phyloP scores from a whole-genome alignment of 2,888 invertebrate genomes.

The Drosophila nr. medialis region DNA sequence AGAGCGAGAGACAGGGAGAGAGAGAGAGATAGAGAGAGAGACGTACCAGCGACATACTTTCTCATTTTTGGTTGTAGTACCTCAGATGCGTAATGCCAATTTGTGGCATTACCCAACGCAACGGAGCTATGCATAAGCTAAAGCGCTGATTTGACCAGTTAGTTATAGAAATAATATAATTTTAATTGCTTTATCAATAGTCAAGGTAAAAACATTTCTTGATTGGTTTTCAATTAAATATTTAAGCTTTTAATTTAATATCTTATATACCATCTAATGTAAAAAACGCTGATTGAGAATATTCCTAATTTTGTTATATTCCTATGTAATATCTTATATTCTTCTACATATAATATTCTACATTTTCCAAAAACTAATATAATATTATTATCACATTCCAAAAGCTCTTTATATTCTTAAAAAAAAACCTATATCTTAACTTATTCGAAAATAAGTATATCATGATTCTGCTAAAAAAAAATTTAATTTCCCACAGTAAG shows the following conservation, averaged over 20 bases:
- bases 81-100: slow-evolving; percentile 49
- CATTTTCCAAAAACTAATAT: neutral
- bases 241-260: rapidly evolving
- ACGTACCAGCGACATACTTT: slow-evolving; percentile 46
- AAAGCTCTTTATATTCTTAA: neutral
- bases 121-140: slow-evolving; percentile 40
- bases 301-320: neutral
- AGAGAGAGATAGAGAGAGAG: neutral
- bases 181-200: neutral
- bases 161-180: neutral
- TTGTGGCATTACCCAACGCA: slow-evolving; percentile 45
- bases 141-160: slow-evolving; percentile 5
- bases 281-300: neutral
- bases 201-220: neutral
- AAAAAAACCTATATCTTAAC: neutral
- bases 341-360: neutral
- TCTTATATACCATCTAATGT: neutral
- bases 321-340: neutral
- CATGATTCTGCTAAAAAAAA: neutral
- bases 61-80: slow-evolving; percentile 37
- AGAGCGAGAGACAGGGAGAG: neutral
- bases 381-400: neutral
- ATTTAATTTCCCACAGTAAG: neutral
- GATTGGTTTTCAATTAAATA: neutral
- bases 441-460: neutral